Evolutionary conservation across 2,113 vertebrate genomes (phyloP).

Genomic region (Chiloscyllium plagiosum): DNA sequence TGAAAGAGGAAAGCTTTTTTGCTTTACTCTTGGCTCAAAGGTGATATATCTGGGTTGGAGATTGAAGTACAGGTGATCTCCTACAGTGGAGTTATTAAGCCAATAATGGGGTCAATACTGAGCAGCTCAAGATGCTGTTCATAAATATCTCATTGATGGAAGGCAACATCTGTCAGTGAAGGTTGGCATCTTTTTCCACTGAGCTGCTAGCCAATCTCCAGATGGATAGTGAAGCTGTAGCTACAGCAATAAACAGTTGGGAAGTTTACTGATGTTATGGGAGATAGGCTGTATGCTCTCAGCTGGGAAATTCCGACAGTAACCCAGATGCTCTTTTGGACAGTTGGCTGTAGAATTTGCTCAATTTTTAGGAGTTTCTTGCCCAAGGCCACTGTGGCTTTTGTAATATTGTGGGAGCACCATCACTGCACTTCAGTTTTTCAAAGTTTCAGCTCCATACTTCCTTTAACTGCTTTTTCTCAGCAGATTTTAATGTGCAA

Average conservation of each 20-base stretch:
- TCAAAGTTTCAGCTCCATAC: no score
- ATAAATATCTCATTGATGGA: background rate
- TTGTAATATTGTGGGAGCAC: background rate
- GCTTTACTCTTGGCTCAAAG: background rate
- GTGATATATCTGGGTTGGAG: background rate
- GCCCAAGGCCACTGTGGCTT: background rate
- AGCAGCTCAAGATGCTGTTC: background rate
- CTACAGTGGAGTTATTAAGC: background rate
- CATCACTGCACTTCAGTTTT: background rate
- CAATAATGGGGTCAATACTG: background rate
- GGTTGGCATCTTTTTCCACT: background rate
- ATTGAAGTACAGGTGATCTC: background rate
- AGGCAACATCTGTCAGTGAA: background rate
- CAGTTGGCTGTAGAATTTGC: background rate
- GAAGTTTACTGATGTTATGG: background rate
- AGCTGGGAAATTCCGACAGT: background rate
- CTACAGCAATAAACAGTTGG: background rate
- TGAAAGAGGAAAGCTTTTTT: background rate
- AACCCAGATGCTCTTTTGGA: background rate
- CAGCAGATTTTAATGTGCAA: background rate
- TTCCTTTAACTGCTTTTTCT: background rate
- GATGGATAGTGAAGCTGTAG: background rate
- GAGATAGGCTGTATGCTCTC: background rate
- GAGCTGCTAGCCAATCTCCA: background rate
- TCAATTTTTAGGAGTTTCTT: background rate